phyloP scores from a whole-genome alignment of 2,888 invertebrate species.

The Plebejus argus region DNA sequence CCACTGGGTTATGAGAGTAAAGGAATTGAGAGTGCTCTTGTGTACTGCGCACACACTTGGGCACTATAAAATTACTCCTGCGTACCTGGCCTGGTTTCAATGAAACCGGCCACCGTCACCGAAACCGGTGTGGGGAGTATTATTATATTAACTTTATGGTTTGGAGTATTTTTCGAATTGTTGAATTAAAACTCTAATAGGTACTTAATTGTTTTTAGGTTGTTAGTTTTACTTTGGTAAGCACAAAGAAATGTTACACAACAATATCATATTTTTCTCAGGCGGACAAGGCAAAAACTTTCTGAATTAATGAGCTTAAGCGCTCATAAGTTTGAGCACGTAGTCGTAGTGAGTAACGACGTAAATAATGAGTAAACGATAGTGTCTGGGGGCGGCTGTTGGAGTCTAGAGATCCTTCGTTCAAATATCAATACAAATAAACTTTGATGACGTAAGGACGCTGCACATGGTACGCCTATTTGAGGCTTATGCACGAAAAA shows the following conservation, averaged over 20 bases:
- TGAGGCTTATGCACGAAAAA: too few relatives aligned
- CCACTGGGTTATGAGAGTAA: too few relatives aligned
- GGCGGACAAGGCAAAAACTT: background rate
- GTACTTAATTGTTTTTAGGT: background rate
- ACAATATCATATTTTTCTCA: background rate
- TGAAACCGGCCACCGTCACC: too few relatives aligned
- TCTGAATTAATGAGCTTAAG: background rate
- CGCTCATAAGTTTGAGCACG: background rate
- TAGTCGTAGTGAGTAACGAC: slow-evolving; percentile 8
- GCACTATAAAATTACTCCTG: too few relatives aligned
- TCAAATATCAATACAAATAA: slow-evolving; percentile 24
- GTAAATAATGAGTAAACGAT: slow-evolving; percentile 19
- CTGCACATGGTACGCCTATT: background rate
- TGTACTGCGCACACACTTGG: too few relatives aligned
- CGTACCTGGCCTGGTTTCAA: too few relatives aligned
- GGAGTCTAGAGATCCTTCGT: background rate
- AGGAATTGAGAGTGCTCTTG: too few relatives aligned
- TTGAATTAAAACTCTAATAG: background rate
- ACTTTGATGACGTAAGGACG: slow-evolving; percentile 10
- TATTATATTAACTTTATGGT: too few relatives aligned
- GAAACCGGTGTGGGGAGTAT: too few relatives aligned
- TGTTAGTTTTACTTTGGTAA: background rate
- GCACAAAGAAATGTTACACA: background rate
- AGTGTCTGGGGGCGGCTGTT: background rate
- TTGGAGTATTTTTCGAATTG: background rate